Base-by-base conservation (phyloP, 2,797 vertebrate species). In the Sternotherus odoratus region DNA sequence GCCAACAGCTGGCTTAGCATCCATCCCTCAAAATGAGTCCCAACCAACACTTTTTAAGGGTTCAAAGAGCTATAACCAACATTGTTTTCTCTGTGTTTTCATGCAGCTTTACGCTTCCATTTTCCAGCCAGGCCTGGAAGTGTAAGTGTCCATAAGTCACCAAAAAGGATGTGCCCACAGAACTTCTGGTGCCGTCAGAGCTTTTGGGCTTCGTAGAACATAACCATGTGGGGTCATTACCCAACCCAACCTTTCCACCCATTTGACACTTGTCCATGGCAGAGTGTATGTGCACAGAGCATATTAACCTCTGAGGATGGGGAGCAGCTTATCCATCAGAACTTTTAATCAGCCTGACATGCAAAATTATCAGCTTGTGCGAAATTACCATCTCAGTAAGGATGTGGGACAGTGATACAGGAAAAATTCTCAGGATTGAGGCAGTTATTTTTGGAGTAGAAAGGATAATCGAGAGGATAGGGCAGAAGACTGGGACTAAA, bases 391-490 rank as follows among this genome's bases (percentile, higher is more conserved):
- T 77, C 85, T 86, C 54, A 49, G 36, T 43, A 49, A 54, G 3
- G 6, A 23, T 0, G 0, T 2, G 17, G 30, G n/a, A 15, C 17
- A 9, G 19, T 17, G 15, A 17, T 10, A 3, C 9, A 30, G 72
- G n/a, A n/a, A 57, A 39, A 23, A 36, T 48, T 75, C 72, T 12
- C 10, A 26, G 33, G 24, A 48, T 2, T 24, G 79, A 87, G 13
- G 2, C 48, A 36, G 23, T 3, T 12, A 82, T 82, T 80, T 48
- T n/a, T 10, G 12, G 23, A 36, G 78, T 3, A 46, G 26, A 39
- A 4, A n/a, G 12, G 12, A 19, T 26, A 4, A 33, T 7, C 1
- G 3, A 26, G 33, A 49, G n/a, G 49, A 28, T 36, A n/a, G 28
- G 28, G 63, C 30, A 1, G 1, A 46, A 48, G 24, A 48, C 36